Evolutionary conservation across 1,140 invertebrate species (phyloP).

Genomic region (Hycleus phaleratus): DNA sequence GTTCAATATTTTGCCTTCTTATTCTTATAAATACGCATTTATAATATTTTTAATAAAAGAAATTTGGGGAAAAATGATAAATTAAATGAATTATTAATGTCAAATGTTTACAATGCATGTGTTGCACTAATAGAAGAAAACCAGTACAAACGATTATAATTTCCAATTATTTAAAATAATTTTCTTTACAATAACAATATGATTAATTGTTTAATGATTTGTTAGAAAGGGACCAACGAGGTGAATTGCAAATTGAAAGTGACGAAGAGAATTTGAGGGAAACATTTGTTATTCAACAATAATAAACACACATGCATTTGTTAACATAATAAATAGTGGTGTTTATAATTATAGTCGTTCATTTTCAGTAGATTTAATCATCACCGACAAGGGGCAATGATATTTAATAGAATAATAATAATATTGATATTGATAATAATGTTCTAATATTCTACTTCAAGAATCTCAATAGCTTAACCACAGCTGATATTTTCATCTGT

Average conservation of each 20-base stretch:
- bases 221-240: slow-evolving; percentile 20
- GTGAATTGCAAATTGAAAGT: slow-evolving; percentile 7
- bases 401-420: too few relatives aligned
- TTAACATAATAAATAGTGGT: slow-evolving; percentile 1
- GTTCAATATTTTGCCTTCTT: slow-evolving; percentile 28
- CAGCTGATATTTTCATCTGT: slow-evolving; percentile 14
- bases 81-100: not conserved
- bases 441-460: too few relatives aligned
- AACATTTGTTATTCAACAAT: too few relatives aligned
- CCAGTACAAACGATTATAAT: too few relatives aligned
- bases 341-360: too few relatives aligned
- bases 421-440: too few relatives aligned
- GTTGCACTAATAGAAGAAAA: not conserved
- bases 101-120: slow-evolving; percentile 13
- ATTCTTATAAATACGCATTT: slow-evolving; percentile 21
- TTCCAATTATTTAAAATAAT: not conserved
- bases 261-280: not conserved
- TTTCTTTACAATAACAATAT: too few relatives aligned
- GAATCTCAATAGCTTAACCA: slow-evolving; percentile 13
- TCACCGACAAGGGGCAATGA: too few relatives aligned
- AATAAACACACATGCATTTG: slow-evolving; percentile 6
- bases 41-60: slow-evolving; percentile 26
- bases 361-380: too few relatives aligned
- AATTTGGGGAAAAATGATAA: not conserved
- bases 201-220: not conserved